These are phyloP conservation scores for Lochmaea capreae DNA, from an alignment of 2,888 invertebrate species.

Conservation along the genomic window DNA sequence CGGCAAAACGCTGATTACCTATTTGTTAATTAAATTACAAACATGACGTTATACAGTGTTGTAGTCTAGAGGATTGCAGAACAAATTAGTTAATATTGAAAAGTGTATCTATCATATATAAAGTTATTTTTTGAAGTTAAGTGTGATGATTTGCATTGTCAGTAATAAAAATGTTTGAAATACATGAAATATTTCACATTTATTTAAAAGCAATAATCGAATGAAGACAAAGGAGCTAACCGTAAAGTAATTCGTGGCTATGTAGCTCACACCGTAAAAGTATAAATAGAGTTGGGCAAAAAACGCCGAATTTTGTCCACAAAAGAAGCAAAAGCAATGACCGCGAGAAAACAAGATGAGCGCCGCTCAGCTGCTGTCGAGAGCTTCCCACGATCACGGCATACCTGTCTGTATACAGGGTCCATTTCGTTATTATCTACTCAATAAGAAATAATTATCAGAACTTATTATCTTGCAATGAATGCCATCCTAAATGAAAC, in stretches of 20 bases:
- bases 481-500: slow-evolving; percentile 32
- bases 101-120: too few species aligned
- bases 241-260: not conserved
- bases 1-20: too few species aligned
- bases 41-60: too few species aligned
- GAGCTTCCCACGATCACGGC: slow-evolving; percentile 65
- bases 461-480: slow-evolving; percentile 34
- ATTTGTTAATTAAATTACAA: too few species aligned
- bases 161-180: too few species aligned
- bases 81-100: too few species aligned
- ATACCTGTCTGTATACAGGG: slow-evolving; percentile 64
- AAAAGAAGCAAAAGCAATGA: slow-evolving; percentile 63
- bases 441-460: slow-evolving; percentile 46
- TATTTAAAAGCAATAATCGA: not conserved
- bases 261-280: slow-evolving; percentile 37
- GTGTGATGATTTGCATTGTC: too few species aligned
- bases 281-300: slow-evolving; percentile 51
- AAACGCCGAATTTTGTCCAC: slow-evolving; percentile 62
- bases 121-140: too few species aligned
- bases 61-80: too few species aligned
- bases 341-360: slow-evolving; percentile 64
- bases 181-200: not conserved
- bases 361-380: slow-evolving; percentile 61
- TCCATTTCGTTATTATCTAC: slow-evolving; percentile 52
- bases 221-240: slow-evolving; percentile 2